Conservation (phyloP, 2,113 vertebrate species). For the Paralichthys olivaceus region DNA sequence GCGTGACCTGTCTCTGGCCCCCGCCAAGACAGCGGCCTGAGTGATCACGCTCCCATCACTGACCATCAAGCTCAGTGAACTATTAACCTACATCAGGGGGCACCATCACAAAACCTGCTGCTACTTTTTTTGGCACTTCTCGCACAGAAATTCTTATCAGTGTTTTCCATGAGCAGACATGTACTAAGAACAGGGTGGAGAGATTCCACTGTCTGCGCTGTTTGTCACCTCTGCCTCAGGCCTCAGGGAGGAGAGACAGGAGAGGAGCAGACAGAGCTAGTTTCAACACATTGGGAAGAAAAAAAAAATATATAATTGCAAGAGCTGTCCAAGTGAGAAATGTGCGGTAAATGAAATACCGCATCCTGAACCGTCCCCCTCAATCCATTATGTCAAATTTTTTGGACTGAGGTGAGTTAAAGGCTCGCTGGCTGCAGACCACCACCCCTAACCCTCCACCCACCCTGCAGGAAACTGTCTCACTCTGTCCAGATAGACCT, state of each 20-base stretch:
- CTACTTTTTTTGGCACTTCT: slow-evolving; percentile 38
- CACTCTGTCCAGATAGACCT: slow-evolving; percentile 72
- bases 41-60: slow-evolving; percentile 61
- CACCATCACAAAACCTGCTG: not conserved
- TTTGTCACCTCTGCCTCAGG: slow-evolving; percentile 74
- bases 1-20: slow-evolving; percentile 76
- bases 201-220: slow-evolving; percentile 70
- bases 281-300: slow-evolving; percentile 69
- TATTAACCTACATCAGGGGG: slow-evolving; percentile 53
- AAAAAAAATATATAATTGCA: slow-evolving; percentile 37
- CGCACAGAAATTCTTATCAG: slow-evolving; percentile 61
- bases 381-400: slow-evolving; percentile 74
- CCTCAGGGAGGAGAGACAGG: slow-evolving; percentile 46
- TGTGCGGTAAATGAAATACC: slow-evolving; percentile 73
- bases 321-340: slow-evolving; percentile 77
- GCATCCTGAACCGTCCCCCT: slow-evolving; percentile 56
- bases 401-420: slow-evolving; percentile 65
- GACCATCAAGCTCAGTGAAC: slow-evolving; percentile 64
- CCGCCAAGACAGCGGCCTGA: slow-evolving; percentile 57
- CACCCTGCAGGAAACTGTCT: slow-evolving; percentile 69
- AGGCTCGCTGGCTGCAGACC: slow-evolving; percentile 30
- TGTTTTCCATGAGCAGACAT: slow-evolving; percentile 71
- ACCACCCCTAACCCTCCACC: slow-evolving; percentile 35
- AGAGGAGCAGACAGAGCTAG: slow-evolving; percentile 62
- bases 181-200: slow-evolving; percentile 70